These are phyloP conservation scores for Periplaneta americana DNA, from an alignment of 1,140 invertebrate species.

Conservation along the genomic window DNA sequence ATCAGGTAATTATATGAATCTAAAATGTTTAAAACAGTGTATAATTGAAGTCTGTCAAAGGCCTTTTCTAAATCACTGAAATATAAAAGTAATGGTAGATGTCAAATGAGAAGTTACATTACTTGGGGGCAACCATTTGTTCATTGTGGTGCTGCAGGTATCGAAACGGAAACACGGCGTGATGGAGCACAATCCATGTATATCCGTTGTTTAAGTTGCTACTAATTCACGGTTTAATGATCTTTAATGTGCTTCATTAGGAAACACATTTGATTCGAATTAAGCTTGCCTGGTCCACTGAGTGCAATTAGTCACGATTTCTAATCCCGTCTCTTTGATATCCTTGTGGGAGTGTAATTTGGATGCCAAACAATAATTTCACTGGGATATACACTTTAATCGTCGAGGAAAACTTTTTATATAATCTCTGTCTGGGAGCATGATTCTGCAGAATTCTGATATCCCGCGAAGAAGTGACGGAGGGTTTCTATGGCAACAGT, in stretches of 20 bases:
- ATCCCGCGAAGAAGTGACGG: background rate
- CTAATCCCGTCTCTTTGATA: too few relatives aligned
- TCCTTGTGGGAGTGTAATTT: background rate
- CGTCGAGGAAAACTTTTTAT: background rate
- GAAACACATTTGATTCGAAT: background rate
- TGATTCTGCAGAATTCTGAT: background rate
- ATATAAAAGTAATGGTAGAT: too few relatives aligned
- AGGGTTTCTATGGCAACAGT: background rate
- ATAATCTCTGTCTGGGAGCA: background rate
- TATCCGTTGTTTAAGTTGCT: too few relatives aligned
- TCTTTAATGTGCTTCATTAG: background rate
- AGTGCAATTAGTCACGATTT: background rate
- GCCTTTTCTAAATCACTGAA: too few relatives aligned
- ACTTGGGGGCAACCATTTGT: too few relatives aligned
- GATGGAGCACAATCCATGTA: too few relatives aligned
- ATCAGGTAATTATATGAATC: too few relatives aligned
- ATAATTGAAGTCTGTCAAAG: too few relatives aligned
- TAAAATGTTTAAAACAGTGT: too few relatives aligned
- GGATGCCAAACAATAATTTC: background rate
- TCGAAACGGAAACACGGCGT: too few relatives aligned
- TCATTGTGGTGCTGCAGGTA: too few relatives aligned
- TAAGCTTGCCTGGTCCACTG: background rate
- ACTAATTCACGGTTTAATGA: background rate
- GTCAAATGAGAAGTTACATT: too few relatives aligned
- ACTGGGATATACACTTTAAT: background rate